These are phyloP conservation scores for Unio delphinus DNA, from an alignment of 2,888 invertebrate species.

Conservation along the genomic window DNA sequence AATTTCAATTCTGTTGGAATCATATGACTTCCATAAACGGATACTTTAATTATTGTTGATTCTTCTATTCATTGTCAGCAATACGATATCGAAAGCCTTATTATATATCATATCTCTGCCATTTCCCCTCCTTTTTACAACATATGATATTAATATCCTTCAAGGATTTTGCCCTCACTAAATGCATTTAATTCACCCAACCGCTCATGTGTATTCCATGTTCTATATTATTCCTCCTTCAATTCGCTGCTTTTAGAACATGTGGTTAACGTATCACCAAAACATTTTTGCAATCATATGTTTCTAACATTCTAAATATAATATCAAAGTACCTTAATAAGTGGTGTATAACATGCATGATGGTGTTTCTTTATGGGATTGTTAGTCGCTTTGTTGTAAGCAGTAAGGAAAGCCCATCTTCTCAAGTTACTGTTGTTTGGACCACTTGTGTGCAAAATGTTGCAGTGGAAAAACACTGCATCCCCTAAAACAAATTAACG, in stretches of 20 bases:
- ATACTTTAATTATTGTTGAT: background rate
- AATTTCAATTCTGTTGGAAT: too few relatives aligned
- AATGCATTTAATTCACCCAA: too few relatives aligned
- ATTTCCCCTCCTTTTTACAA: background rate
- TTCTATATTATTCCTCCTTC: too few relatives aligned
- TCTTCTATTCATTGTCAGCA: too few relatives aligned
- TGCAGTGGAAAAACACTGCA: constrained; percentile 21
- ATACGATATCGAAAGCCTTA: too few relatives aligned
- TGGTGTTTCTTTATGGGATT: constrained; percentile 63
- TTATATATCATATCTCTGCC: too few relatives aligned
- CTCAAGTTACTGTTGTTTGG: constrained; percentile 60
- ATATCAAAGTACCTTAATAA: constrained; percentile 50
- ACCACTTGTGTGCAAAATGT: constrained; percentile 62
- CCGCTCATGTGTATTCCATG: too few relatives aligned
- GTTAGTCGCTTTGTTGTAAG: constrained; percentile 63
- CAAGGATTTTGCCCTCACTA: too few relatives aligned
- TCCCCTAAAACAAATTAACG: background rate
- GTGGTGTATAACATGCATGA: constrained; percentile 60
- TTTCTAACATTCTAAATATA: background rate
- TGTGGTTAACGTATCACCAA: background rate
- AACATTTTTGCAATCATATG: background rate
- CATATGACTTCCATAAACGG: too few relatives aligned
- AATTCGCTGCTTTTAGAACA: too few relatives aligned
- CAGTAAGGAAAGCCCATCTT: constrained; percentile 64
- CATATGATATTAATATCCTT: too few relatives aligned